These are phyloP conservation scores for Drosophila bunnanda DNA, from an alignment of 2,888 invertebrate species.

Conservation along the genomic window DNA sequence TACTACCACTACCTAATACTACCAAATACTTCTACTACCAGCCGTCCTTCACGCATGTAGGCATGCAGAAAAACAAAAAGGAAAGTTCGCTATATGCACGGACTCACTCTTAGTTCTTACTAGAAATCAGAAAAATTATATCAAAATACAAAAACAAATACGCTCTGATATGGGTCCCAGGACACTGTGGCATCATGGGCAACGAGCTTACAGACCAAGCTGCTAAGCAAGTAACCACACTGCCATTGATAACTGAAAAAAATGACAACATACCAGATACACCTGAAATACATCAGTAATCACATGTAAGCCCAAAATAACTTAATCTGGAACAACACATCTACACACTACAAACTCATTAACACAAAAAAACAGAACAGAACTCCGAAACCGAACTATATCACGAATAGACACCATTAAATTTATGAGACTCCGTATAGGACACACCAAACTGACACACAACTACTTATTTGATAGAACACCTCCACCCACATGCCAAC, in stretches of 20 bases:
- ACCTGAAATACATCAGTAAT: neutral
- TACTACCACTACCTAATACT: neutral
- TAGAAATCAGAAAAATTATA: neutral
- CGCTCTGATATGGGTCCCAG: too few relatives aligned
- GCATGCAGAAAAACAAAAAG: neutral
- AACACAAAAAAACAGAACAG: too few relatives aligned
- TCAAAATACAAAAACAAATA: too few relatives aligned
- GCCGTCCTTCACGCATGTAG: neutral
- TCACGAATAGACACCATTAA: too few relatives aligned
- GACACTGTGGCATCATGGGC: too few relatives aligned
- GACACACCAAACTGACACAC: too few relatives aligned
- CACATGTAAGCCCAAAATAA: neutral
- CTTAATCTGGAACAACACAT: neutral
- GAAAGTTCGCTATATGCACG: neutral
- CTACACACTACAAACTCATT: neutral
- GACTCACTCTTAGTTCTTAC: slow-evolving; percentile 1
- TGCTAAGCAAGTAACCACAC: too few relatives aligned
- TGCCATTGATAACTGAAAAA: neutral
- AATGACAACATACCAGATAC: neutral
- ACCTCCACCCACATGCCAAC: too few relatives aligned
- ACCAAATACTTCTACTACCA: neutral
- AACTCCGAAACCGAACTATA: too few relatives aligned
- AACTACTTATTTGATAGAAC: too few relatives aligned
- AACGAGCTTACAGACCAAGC: too few relatives aligned
- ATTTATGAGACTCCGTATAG: too few relatives aligned